phyloP scores from a whole-genome alignment of 37 sponge, comb jelly and placozoan genomes.

The Eunapius fragilis region DNA sequence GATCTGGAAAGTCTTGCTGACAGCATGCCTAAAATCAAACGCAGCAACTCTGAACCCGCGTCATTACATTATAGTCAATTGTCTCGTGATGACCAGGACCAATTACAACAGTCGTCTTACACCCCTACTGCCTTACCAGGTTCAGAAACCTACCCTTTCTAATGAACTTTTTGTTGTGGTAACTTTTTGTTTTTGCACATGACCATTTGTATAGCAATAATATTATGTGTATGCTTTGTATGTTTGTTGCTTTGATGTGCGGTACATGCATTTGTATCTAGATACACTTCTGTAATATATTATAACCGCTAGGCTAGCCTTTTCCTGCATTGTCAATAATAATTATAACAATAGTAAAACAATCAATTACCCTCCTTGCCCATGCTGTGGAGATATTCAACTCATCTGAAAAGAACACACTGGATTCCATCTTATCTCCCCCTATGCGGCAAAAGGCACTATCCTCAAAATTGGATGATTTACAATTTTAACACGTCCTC shows the following conservation, averaged over 20 bases:
- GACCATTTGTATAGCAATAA: not conserved
- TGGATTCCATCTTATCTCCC: too few species aligned
- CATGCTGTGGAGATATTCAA: too few species aligned
- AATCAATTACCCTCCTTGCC: too few species aligned
- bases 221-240: not conserved
- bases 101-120: conserved; percentile 33
- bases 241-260: not conserved
- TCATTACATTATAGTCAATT: conserved; percentile 44
- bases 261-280: not conserved
- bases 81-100: conserved; percentile 17
- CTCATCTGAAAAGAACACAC: too few species aligned
- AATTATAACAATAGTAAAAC: too few species aligned
- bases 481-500: too few species aligned
- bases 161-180: not conserved
- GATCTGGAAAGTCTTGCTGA: conserved; percentile 68
- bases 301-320: too few species aligned
- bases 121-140: not conserved
- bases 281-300: too few species aligned
- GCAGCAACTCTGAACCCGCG: conserved; percentile 82
- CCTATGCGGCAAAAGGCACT: too few species aligned
- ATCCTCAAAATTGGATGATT: too few species aligned
- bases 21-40: conserved; percentile 80
- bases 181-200: not conserved
- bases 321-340: too few species aligned
- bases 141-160: not conserved